These are phyloP conservation scores for Thunnus albacares DNA, from an alignment of 2,797 vertebrate species.

Conservation along the genomic window DNA sequence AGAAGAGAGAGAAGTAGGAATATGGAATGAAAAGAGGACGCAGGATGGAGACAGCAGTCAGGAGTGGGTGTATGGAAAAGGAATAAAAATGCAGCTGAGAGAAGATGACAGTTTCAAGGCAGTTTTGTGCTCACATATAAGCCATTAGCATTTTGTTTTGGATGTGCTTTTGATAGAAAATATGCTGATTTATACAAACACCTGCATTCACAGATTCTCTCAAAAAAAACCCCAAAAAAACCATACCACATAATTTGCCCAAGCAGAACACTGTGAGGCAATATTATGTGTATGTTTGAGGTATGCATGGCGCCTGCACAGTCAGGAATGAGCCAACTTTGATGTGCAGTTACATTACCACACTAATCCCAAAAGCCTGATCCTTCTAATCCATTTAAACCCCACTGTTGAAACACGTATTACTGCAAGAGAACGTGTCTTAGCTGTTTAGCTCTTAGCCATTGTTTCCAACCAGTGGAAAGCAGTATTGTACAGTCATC, in stretches of 20 bases:
- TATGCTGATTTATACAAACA: background rate
- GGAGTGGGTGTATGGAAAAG: background rate
- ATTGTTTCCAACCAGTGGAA: slow-evolving; percentile 32
- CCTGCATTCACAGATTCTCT: background rate
- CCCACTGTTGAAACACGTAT: slow-evolving; percentile 61
- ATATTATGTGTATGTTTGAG: background rate
- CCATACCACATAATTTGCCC: background rate
- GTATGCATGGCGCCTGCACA: background rate
- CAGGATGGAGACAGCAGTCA: background rate
- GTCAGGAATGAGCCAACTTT: slow-evolving; percentile 13
- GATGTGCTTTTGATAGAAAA: background rate
- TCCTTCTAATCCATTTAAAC: slow-evolving; percentile 71
- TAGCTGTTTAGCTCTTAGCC: slow-evolving; percentile 7
- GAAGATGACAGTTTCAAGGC: too few species aligned
- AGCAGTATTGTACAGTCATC: slow-evolving; percentile 5
- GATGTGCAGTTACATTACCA: background rate
- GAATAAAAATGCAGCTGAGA: background rate
- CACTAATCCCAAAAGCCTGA: slow-evolving; percentile 65
- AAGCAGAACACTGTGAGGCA: background rate
- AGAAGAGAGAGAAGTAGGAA: background rate
- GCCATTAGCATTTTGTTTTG: background rate
- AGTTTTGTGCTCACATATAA: background rate
- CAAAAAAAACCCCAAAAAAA: too few species aligned
- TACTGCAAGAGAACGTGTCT: slow-evolving; percentile 47
- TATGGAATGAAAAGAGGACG: background rate